Evolutionary conservation across 2,888 invertebrate species (phyloP).

Genomic region (Nomada goodeniana): DNA sequence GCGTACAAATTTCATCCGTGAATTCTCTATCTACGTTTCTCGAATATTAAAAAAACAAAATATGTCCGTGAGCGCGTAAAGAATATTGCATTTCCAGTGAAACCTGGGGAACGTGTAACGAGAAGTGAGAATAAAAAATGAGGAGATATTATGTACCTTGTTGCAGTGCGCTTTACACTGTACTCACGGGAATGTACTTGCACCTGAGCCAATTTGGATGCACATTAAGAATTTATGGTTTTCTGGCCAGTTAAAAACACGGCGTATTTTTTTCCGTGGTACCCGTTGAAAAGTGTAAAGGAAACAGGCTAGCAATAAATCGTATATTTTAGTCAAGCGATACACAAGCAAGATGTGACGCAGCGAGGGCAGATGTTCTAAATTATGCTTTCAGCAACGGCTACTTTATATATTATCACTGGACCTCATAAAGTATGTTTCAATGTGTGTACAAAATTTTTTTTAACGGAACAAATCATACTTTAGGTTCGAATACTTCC

Average conservation of each 20-base stretch:
- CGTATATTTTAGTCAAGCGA: background rate
- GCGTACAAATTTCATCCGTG: no score
- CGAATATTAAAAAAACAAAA: background rate
- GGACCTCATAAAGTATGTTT: no score
- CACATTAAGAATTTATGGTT: conserved; percentile 58
- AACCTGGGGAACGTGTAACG: conserved; percentile 1
- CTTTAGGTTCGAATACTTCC: no score
- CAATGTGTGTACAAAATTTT: no score
- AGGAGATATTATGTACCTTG: conserved; percentile 43
- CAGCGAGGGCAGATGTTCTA: conserved; percentile 16
- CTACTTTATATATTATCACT: no score
- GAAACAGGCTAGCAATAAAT: background rate
- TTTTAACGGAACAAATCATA: no score
- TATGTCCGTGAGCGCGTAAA: background rate
- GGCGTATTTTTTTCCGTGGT: background rate
- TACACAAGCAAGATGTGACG: background rate
- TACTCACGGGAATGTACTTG: conserved; percentile 37
- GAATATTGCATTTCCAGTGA: background rate
- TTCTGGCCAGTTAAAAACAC: conserved; percentile 36
- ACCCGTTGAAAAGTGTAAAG: background rate
- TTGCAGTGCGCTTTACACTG: conserved; percentile 40
- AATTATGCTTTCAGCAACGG: no score
- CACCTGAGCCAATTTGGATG: conserved; percentile 63
- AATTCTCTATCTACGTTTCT: no score
- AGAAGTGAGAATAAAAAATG: conserved; percentile 30